Percentiles rank a stretch among this genome's conserved stretches.
Conservation (phyloP, 2,888 invertebrate genomes). For the Zeuzera pyrina region DNA sequence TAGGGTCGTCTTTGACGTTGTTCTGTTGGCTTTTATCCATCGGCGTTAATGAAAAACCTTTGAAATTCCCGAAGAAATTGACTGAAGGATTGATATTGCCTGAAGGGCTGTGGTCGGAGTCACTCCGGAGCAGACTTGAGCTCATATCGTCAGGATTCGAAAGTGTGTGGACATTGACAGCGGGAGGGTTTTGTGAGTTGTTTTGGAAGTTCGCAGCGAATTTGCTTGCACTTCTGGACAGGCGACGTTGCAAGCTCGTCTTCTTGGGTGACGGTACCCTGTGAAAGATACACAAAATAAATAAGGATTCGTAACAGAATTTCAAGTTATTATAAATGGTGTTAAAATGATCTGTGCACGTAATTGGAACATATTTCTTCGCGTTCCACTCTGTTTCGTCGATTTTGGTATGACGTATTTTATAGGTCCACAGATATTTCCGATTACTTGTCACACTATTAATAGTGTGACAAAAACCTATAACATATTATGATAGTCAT, state of each 20-base stretch:
- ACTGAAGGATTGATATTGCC: slow-evolving; percentile 61
- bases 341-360: too few relatives aligned
- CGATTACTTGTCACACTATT: too few relatives aligned
- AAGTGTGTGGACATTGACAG: slow-evolving; percentile 63
- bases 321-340: too few relatives aligned
- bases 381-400: too few relatives aligned
- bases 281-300: slow-evolving; percentile 17
- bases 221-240: slow-evolving; percentile 60
- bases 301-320: too few relatives aligned
- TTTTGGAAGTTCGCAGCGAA: slow-evolving; percentile 63
- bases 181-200: slow-evolving; percentile 40
- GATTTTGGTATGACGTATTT: too few relatives aligned
- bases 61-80: slow-evolving; percentile 89
- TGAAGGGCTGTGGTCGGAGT: slow-evolving; percentile 60
- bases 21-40: slow-evolving; percentile 60
- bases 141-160: slow-evolving; percentile 80
- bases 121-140: slow-evolving; percentile 76
- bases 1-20: slow-evolving; percentile 23
- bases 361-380: too few relatives aligned
- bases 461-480: too few relatives aligned
- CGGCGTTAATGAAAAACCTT: slow-evolving; percentile 86
- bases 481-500: too few relatives aligned
- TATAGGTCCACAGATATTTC: too few relatives aligned
- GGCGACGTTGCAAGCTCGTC: slow-evolving; percentile 51
- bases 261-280: slow-evolving; percentile 63